Base-by-base conservation (phyloP, 2,113 vertebrate species). In the Oncorhynchus gorbuscha region DNA sequence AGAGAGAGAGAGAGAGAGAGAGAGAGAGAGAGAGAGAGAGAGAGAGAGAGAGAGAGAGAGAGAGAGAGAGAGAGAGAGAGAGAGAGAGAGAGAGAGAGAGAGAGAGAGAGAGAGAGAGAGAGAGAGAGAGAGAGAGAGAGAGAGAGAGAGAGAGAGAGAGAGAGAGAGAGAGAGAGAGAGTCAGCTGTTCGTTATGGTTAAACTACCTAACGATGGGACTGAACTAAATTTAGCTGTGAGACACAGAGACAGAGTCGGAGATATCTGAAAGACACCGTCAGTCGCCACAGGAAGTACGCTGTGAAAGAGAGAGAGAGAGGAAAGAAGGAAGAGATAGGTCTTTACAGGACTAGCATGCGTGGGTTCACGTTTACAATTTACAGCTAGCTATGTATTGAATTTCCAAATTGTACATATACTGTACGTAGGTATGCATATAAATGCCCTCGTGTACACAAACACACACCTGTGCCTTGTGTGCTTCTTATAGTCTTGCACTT, bases 171-270 rank as follows among this genome's bases (percentile, higher is more conserved):
- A 55, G n/a, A 80, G 83, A 79, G 24, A 18, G 13, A 18, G 69
- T 65, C 69, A 68, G 78, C 73, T 71, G 65, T 72, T 86, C 85
- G 79, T 83, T 72, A 84, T 87, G 83, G 89, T 89, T 88, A 86
- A 88, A 80, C 84, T 86, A 45, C 51, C 13, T 67, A 67, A 16
- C 12, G 65, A 16, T 30, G 77, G 83, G 79, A 72, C 72, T 87
- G 89, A 89, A 83, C 89, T 85, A 80, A 89, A 87, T 84, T 85
- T 79, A 88, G 77, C 79, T 58, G 85, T 78, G 90, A 90, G 85
- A 77, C 76, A 81, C 76, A 90, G 69, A 35, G 76, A 88, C 30
- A n/a, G 81, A 80, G 6, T 8, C 79, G 81, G 78, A 84, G 79
- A 87, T 83, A 83, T 84, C 73, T 80, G 78, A 7, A 62, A 85